Evolutionary conservation across 2,888 invertebrate species (phyloP), one percentile per base, ranked within the genome.

Genomic region (Pachycephus smyrnensis): DNA sequence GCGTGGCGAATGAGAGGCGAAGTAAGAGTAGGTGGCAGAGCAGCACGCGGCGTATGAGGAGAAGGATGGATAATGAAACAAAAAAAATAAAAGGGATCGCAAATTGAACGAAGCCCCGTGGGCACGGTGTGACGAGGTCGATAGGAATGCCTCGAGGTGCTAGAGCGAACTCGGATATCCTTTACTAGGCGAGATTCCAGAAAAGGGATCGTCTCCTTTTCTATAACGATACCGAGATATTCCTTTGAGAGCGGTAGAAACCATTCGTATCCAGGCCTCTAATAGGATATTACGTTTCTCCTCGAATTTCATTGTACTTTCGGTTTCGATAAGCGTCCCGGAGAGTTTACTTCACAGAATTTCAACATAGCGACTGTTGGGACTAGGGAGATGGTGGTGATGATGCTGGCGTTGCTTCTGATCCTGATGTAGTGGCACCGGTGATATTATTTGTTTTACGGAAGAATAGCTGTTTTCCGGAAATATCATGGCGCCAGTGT

Each of bases 101-200:
- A 87, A 87, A 86, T 87, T 86, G 86, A 84, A 86, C 83, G 79
- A 85, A 83, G 82, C 84, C 87, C 86, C 83, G 80, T 78, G 84
- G 86, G 86, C 82, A 83, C 74, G 78, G 78, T 82, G 80, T 77
- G 79, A 81, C 79, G 82, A 80, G 77, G 78, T 78, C 55, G 55
- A 55, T 55, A 15, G 55, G 55, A 55, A 55, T 55, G 23, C 23
- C 55, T 55, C 55, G 55, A 55, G 55, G 55, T 55, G 55, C 55
- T 23, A 55, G 23, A 55, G 55, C 55, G 23, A 55, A 55, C 55
- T 55, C 55, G 55, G 55, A 55, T 55, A 55, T 55, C 55, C 55
- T 55, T 55, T 55, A 55, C 55, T 55, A 55, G 55, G 23, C 23
- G 9, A 55, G 55, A 55, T 55, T 55, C 23, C 55, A 55, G 23